Evolutionary conservation across 2,797 vertebrate genomes (phyloP), one percentile per base, ranked within the genome.

Genomic region (Paratrypauchen microcephalus): DNA sequence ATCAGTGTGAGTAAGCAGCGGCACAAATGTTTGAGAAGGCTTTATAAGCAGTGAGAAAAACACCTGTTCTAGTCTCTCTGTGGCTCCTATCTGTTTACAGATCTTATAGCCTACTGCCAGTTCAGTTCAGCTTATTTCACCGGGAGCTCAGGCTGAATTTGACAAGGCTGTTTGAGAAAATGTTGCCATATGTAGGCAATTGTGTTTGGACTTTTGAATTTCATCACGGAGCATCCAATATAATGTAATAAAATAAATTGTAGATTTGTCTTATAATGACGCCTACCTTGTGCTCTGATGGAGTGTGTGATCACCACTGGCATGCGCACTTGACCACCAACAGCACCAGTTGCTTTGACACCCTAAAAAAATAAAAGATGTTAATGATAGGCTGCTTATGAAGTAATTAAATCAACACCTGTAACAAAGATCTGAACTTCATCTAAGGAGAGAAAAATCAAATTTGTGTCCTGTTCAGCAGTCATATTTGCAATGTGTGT

Each of bases 271-370:
- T 78, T 56, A 32, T 54, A 58, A 41, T 70, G 57, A 58, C 36
- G 62, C 79, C 65, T 89, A 96, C 94, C 94, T 94, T 93, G 92
- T 45, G 92, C 76, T 89, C 93, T 91, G 82, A 95, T 83, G 58
- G 93, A 93, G 89, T 94, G 93, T 55, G 93, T 94, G 88, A 95
- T 93, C 87, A 95, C 93, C 86, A 94, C 88, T n/a, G 94, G 94
- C 92, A 96, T 94, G 82, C 93, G 94, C 79, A 95, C 92, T 83
- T 93, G 95, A 80, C 92, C 91, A 66, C 90, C 82, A 30, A 91
- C 81, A 61, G 87, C 75, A 70, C 91, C 90, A 47, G 88, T 87
- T 82, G 92, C 87, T 91, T 94, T 96, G 69, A 95, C 74, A 74
- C 90, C 91, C 94, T 95, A 89, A 74, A 79, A 79, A 21, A 6